Percentiles rank a stretch among this genome's conserved stretches.
phyloP scores from a whole-genome alignment of 1,140 invertebrate genomes.

The Polyergus mexicanus region DNA sequence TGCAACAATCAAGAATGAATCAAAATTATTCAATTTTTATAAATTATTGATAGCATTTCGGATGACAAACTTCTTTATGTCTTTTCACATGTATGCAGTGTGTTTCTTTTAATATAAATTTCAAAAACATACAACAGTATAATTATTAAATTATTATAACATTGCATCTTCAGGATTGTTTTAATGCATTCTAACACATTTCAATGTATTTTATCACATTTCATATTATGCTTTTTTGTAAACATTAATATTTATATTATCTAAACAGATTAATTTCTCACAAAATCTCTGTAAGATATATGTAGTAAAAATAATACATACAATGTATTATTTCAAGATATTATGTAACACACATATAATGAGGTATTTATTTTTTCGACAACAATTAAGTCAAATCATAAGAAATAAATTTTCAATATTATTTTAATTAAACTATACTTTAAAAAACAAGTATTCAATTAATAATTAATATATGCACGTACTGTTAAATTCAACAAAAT shows the following conservation, averaged over 20 bases:
- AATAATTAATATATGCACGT: slow-evolving; percentile 13
- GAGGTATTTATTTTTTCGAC: slow-evolving; percentile 18
- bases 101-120: neutral
- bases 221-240: slow-evolving; percentile 40
- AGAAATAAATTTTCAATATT: slow-evolving; percentile 4
- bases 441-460: slow-evolving; percentile 32
- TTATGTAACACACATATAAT: slow-evolving; percentile 4
- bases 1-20: slow-evolving; percentile 39
- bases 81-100: neutral
- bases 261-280: slow-evolving; percentile 21
- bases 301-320: slow-evolving; percentile 52
- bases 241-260: slow-evolving; percentile 39
- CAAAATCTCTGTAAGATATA: slow-evolving; percentile 12
- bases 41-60: neutral
- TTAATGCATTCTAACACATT: slow-evolving; percentile 33
- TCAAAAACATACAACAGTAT: slow-evolving; percentile 10
- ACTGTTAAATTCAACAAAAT: neutral
- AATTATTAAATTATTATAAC: slow-evolving; percentile 22
- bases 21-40: slow-evolving; percentile 10
- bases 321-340: slow-evolving; percentile 22
- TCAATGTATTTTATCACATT: slow-evolving; percentile 8
- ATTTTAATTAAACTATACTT: slow-evolving; percentile 26
- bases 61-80: neutral
- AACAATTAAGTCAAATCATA: slow-evolving; percentile 23
- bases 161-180: slow-evolving; percentile 30